These are phyloP conservation scores for Cephus pygmeus DNA, from an alignment of 2,888 invertebrate species.

Conservation along the genomic window DNA sequence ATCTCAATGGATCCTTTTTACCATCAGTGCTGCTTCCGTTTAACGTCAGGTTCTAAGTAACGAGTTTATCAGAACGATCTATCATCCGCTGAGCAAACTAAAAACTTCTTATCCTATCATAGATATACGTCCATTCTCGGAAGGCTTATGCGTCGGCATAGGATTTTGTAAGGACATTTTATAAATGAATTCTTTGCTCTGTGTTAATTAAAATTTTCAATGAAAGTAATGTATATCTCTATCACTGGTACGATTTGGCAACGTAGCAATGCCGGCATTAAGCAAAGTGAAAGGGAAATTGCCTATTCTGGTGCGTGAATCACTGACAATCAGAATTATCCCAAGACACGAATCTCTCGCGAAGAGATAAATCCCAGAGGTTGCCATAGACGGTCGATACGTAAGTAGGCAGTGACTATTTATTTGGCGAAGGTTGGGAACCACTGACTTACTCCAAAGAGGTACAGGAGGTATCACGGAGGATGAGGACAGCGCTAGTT, in stretches of 20 bases:
- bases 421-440: neutral
- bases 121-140: neutral
- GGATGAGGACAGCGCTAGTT: neutral
- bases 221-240: neutral
- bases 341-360: neutral
- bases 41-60: neutral
- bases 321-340: neutral
- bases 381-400: neutral
- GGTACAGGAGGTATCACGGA: neutral
- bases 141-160: neutral
- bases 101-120: neutral
- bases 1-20: neutral
- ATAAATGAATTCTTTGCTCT: neutral
- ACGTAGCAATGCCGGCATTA: neutral
- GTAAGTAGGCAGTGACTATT: neutral
- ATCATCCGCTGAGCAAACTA: neutral
- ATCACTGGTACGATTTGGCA: neutral
- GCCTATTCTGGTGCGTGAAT: neutral
- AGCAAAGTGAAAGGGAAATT: neutral
- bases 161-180: neutral
- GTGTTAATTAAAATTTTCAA: neutral
- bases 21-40: neutral
- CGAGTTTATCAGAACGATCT: neutral
- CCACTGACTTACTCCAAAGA: neutral
- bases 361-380: neutral